Base-by-base conservation (phyloP, 2,797 vertebrate species). In the Erithacus rubecula region DNA sequence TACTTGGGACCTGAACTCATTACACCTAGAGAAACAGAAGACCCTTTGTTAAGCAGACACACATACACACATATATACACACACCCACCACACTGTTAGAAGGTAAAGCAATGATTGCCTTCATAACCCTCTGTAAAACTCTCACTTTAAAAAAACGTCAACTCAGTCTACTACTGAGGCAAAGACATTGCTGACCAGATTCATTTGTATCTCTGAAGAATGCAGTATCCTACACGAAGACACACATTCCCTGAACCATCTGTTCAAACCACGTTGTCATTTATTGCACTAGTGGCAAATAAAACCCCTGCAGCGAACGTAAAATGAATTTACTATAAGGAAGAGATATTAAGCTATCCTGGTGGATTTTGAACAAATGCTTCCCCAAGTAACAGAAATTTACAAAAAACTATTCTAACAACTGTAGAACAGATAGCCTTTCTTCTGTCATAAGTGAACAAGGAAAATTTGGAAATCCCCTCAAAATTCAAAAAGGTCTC, bases 21-120 rank as follows among this genome's bases (percentile, higher is more conserved):
- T 91, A 92, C 95, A 92, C 72, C 84, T 87, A 85, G 56, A 56
- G 90, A 95, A 94, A 97, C 92, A 97, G 95, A 93, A 78, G 87
- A 55, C 53, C 39, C 79, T 96, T 94, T 97, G 92, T 97, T 94
- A 88, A 92, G 39, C 39, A 92, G 21, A 93, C 34, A 89, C 53
- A 89, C 15, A 78, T 30, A 80, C 5, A 90, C 39, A 89, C 41
- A 44, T 6, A 80, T 34, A 49, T 3, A 90, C 5, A 83, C 10
- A 83, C 3, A 91, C 52, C 83, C 5, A 16, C 51, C 41, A 91
- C 34, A 36, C 78, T 29, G 41, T 68, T 68, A 77, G 64, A 84
- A 78, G 49, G 80, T 22, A 53, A n/a, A 94, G 74, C 63, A 41
- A 86, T 1, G 69, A 46, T 8, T 77, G 29, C 49, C 71, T 91